phyloP scores from a whole-genome alignment of 2,888 invertebrate species.

The Tineola bisselliella region DNA sequence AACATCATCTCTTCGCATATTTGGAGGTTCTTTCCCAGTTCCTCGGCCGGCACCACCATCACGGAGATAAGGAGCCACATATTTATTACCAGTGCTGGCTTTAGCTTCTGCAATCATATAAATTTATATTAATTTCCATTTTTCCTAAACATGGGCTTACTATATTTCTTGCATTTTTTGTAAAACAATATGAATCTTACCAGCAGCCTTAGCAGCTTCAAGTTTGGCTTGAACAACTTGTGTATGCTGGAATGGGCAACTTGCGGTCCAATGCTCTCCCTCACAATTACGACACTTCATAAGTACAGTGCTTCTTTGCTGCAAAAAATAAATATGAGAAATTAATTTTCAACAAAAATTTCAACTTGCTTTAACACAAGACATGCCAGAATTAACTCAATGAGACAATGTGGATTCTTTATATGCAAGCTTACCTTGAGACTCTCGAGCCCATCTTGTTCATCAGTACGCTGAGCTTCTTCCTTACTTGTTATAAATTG shows the following conservation, averaged over 20 bases:
- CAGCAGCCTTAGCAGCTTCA: constrained; percentile 48
- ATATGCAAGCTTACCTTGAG: constrained; percentile 75
- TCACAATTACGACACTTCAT: constrained; percentile 91
- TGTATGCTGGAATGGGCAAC: constrained; percentile 97
- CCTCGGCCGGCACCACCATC: constrained; percentile 84
- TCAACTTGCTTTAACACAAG: constrained; percentile 29
- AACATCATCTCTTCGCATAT: constrained; percentile 80
- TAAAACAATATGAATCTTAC: constrained; percentile 22
- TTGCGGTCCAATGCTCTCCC: constrained; percentile 98
- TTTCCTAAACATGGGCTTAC: too few relatives aligned
- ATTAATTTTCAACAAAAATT: too few relatives aligned
- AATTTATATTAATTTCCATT: not conserved
- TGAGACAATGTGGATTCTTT: too few relatives aligned
- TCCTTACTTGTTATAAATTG: constrained; percentile 90
- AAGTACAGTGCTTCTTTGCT: constrained; percentile 71
- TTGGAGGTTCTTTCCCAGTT: constrained; percentile 70
- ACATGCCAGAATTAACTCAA: too few relatives aligned
- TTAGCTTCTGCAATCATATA: constrained; percentile 34
- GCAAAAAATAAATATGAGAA: not conserved
- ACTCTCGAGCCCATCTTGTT: constrained; percentile 80
- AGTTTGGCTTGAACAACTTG: constrained; percentile 75
- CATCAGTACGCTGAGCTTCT: constrained; percentile 87
- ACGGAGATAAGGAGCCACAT: constrained; percentile 88
- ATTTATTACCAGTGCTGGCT: constrained; percentile 71
- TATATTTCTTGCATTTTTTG: too few relatives aligned